These are phyloP conservation scores for Probaryconus sp. DNA, from an alignment of 1,140 invertebrate species.

Conservation along the genomic window DNA sequence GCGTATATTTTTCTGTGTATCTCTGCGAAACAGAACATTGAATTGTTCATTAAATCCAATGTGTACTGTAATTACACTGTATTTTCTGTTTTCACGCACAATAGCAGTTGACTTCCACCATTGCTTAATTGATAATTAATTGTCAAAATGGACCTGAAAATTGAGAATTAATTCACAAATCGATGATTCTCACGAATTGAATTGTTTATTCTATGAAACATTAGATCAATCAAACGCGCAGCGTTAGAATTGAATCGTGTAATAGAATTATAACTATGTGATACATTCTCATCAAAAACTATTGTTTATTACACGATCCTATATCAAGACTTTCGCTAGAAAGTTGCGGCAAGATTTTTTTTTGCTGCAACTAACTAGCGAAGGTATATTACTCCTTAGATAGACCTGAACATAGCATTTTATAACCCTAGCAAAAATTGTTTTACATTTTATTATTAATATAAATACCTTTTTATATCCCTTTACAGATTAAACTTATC, in stretches of 20 bases:
- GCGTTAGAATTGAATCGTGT: slow-evolving; percentile 27
- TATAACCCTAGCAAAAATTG: too few relatives aligned
- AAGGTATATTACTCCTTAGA: too few relatives aligned
- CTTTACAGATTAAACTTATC: too few relatives aligned
- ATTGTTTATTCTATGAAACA: slow-evolving; percentile 39
- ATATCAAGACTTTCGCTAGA: too few relatives aligned
- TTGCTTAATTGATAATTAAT: slow-evolving; percentile 52
- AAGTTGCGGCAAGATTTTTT: too few relatives aligned
- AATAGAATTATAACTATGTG: slow-evolving; percentile 24
- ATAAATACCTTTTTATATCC: too few relatives aligned
- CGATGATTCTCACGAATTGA: slow-evolving; percentile 42
- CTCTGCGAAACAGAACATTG: background rate
- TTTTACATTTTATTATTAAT: too few relatives aligned
- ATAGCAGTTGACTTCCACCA: slow-evolving; percentile 39
- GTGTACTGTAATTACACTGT: slow-evolving; percentile 32
- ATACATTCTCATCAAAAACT: slow-evolving; percentile 28
- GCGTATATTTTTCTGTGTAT: slow-evolving; percentile 22
- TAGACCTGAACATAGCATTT: too few relatives aligned
- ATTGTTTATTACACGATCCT: slow-evolving; percentile 5
- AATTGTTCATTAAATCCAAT: slow-evolving; percentile 49
- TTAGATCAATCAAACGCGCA: slow-evolving; percentile 20
- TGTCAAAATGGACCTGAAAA: slow-evolving; percentile 28
- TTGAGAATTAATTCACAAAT: slow-evolving; percentile 34
- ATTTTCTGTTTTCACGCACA: slow-evolving; percentile 33
- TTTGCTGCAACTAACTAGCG: too few relatives aligned